Base-by-base conservation (phyloP, 2,113 vertebrate genomes). In the Limnothrissa miodon region DNA sequence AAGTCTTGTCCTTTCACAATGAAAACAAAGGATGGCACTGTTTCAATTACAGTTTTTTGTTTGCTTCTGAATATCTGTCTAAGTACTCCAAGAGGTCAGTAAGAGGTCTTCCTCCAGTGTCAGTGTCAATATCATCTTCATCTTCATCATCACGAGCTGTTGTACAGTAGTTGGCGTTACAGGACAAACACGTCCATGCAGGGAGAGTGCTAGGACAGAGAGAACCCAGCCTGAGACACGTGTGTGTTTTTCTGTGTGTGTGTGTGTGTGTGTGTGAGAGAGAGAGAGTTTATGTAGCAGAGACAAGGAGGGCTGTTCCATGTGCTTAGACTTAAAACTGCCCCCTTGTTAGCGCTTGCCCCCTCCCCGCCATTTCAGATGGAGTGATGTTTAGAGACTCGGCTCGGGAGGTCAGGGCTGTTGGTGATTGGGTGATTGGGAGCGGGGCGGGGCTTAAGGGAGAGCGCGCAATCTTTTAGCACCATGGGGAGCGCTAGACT, bases 391-490 rank as follows among this genome's bases (percentile, higher is more conserved):
- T 13, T 2, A 15, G 33, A 33, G 29, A 11, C 33, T 13, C 10
- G 33, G 66, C 29, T 23, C 3, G 17, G 53, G 17, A 21, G 17
- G 53, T 23, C n/a, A n/a, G 53, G 17, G 53, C 42, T 56, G 66
- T 36, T 25, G 11, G n/a, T 66, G 29, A 10, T 2, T 29, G 62
- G 6, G 8, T 1, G 10, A 9, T 1, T 2, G 25, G 7, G 62
- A 9, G 85, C 85, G 85, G 90, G 85, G 91, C n/a, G 93, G 91
- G 91, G 81, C 86, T 81, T 80, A 45, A 80, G 51, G 81, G 84
- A 82, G 80, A 88, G 87, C 89, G 88, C 87, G 86, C 74, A 90
- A 85, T 87, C 91, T 94, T 93, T 56, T 97, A 98, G 97, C 98
- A 99, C 98, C 97, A 96, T 95, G 91, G 93, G 93, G 93, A 89